Evolutionary conservation across 2,888 invertebrate species (phyloP).

Genomic region (Drosophila conformis): DNA sequence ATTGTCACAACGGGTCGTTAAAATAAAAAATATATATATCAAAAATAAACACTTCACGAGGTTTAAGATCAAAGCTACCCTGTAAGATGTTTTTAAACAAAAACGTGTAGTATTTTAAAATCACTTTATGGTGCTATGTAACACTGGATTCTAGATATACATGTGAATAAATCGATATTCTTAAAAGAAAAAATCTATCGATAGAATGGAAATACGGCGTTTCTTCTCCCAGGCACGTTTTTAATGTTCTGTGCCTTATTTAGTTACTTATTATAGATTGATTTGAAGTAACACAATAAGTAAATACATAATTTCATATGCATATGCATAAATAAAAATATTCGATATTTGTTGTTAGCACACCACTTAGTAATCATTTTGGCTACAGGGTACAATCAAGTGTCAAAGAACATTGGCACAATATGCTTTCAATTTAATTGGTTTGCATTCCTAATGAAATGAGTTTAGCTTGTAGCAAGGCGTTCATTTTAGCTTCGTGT

Average conservation of each 20-base stretch:
- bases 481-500: slow-evolving; percentile 26
- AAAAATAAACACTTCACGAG: neutral
- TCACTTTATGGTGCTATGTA: neutral
- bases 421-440: slow-evolving; percentile 63
- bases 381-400: slow-evolving; percentile 34
- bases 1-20: slow-evolving; percentile 28
- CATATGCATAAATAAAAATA: neutral
- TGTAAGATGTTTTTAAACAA: neutral
- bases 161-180: neutral
- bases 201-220: neutral
- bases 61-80: neutral
- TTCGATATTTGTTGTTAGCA: neutral
- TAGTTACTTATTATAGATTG: no score
- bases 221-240: neutral
- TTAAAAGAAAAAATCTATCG: neutral
- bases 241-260: neutral
- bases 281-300: neutral
- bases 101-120: neutral
- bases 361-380: no score
- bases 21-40: neutral
- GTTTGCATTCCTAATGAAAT: slow-evolving; percentile 57
- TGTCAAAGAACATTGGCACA: slow-evolving; percentile 33
- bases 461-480: slow-evolving; percentile 23
- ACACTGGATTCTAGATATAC: no score
- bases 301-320: no score